These are phyloP conservation scores for Ameiurus melas DNA, from an alignment of 2,113 vertebrate genomes.

Conservation along the genomic window DNA sequence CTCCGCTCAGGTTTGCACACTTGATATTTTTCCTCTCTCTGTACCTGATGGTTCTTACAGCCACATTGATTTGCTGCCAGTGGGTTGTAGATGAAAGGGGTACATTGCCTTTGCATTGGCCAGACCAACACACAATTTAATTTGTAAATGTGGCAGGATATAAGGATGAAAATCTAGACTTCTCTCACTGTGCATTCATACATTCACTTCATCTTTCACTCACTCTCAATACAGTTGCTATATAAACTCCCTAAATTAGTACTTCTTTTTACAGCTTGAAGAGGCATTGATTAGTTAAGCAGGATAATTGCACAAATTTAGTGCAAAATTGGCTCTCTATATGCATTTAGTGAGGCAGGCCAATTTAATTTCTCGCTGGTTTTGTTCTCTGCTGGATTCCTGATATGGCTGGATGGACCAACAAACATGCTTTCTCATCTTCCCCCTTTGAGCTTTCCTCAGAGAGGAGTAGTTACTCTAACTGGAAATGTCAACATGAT, in stretches of 20 bases:
- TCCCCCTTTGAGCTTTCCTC: conserved; percentile 1
- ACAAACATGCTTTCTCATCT: conserved; percentile 23
- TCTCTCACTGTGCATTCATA: conserved; percentile 17
- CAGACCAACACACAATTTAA: conserved; percentile 2
- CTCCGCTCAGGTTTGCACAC: not conserved
- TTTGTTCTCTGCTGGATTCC: not conserved
- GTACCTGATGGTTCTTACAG: not conserved
- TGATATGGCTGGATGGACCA: conserved; percentile 22
- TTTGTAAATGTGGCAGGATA: conserved; percentile 38
- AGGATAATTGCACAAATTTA: conserved; percentile 47
- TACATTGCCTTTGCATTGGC: not conserved
- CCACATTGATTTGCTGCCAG: not conserved
- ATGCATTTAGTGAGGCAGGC: not conserved
- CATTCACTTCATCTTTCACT: conserved; percentile 22
- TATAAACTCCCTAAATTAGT: not conserved
- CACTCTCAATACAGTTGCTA: conserved; percentile 10
- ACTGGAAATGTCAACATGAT: conserved; percentile 34
- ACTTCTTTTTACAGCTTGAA: conserved; percentile 23
- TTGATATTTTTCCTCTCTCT: not conserved
- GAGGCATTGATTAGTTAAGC: conserved; percentile 44
- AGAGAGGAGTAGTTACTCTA: conserved; percentile 16
- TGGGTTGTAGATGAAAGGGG: not conserved
- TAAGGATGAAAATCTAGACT: conserved; percentile 14
- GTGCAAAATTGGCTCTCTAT: conserved; percentile 35
- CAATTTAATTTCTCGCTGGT: conserved; percentile 5